Evolutionary conservation across 2,113 vertebrate species (phyloP).

Genomic region (Riparia riparia): DNA sequence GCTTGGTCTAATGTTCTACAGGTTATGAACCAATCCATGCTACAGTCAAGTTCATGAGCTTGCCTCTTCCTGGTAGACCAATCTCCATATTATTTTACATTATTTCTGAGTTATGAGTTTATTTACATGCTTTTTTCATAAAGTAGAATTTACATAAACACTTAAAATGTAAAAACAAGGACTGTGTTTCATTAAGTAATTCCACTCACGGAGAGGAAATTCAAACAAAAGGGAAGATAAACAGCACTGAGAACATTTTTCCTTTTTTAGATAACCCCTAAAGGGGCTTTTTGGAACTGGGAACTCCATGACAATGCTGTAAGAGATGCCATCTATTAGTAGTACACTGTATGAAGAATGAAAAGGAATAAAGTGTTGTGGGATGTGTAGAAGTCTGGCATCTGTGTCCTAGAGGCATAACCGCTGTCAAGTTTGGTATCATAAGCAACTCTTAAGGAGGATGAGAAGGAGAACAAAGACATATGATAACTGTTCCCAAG

Average conservation of each 20-base stretch:
- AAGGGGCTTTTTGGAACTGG: background rate
- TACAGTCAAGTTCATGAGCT: background rate
- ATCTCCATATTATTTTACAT: background rate
- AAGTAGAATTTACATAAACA: background rate
- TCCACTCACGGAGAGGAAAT: background rate
- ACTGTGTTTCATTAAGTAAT: background rate
- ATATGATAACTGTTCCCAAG: background rate
- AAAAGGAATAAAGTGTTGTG: background rate
- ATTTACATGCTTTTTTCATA: background rate
- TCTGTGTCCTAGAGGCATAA: background rate
- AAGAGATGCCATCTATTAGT: background rate
- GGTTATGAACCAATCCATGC: background rate
- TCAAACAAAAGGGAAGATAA: background rate
- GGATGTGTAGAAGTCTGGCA: background rate
- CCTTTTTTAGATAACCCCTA: background rate
- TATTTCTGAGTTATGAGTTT: background rate
- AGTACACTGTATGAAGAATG: too few species aligned
- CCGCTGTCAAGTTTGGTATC: background rate
- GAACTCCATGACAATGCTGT: background rate
- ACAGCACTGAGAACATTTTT: background rate
- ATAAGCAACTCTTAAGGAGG: background rate
- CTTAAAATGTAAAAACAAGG: background rate
- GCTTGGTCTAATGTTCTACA: background rate
- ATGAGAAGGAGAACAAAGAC: background rate
- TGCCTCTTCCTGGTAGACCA: background rate